A percentile compares a stretch with the other conserved stretches of the same genome.
phyloP scores from a whole-genome alignment of 2,888 invertebrate genomes.

The Argyra leucocephala region DNA sequence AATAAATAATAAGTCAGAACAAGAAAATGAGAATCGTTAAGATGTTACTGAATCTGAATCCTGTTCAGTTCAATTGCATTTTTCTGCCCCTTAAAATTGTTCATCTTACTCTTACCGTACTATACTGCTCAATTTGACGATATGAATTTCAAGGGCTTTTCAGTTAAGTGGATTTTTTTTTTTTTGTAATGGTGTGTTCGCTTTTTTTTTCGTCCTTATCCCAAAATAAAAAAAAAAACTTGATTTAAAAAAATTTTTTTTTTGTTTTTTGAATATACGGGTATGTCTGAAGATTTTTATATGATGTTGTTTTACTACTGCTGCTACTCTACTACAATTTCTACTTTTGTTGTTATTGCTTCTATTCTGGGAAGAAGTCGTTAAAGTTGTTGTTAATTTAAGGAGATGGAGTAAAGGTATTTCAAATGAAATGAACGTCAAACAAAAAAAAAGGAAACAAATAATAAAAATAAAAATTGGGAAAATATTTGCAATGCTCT shows the following conservation, averaged over 20 bases:
- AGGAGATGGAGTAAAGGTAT: neutral
- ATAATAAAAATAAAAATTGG: neutral
- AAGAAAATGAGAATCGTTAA: constrained; percentile 9
- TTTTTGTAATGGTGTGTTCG: neutral
- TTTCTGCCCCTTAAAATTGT: neutral
- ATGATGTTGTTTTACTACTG: neutral
- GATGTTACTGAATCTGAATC: constrained; percentile 7
- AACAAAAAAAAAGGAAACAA: neutral
- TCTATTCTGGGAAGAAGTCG: neutral
- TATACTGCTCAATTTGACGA: neutral
- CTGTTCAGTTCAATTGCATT: constrained; percentile 12
- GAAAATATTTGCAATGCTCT: neutral
- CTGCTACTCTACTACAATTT: neutral
- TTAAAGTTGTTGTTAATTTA: neutral
- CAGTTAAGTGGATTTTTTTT: constrained; percentile 6
- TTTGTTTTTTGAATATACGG: neutral
- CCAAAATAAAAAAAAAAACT: neutral
- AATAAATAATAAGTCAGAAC: constrained; percentile 7
- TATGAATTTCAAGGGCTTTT: constrained; percentile 8
- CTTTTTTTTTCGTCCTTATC: neutral
- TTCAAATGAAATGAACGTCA: neutral
- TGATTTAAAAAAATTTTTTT: neutral
- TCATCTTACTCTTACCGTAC: neutral
- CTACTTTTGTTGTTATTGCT: neutral
- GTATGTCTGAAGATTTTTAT: neutral